Conservation (phyloP, 2,797 vertebrate species). For the Limnodromus scolopaceus region DNA sequence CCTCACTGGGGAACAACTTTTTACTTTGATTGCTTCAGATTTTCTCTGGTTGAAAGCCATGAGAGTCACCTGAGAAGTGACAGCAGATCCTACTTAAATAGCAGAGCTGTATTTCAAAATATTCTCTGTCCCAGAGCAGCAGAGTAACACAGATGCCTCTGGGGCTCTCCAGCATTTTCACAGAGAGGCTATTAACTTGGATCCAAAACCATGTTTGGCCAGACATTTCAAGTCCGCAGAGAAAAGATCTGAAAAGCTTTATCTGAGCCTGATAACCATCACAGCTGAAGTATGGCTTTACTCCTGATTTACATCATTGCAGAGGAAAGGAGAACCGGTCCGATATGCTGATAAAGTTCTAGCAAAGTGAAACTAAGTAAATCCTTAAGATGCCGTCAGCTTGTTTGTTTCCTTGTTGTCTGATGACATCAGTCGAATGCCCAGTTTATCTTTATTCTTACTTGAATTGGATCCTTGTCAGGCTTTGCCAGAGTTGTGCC, state of each 20-base stretch:
- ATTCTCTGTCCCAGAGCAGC: background rate
- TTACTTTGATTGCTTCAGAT: background rate
- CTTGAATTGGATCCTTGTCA: slow-evolving; percentile 22
- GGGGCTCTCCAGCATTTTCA: slow-evolving; percentile 46
- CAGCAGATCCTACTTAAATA: background rate
- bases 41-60: background rate
- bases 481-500: slow-evolving; percentile 45
- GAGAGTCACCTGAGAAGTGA: background rate
- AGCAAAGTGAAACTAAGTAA: slow-evolving; percentile 35
- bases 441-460: slow-evolving; percentile 2
- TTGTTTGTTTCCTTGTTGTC: slow-evolving; percentile 44
- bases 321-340: background rate
- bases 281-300: background rate
- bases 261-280: slow-evolving; percentile 56
- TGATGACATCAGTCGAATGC: background rate
- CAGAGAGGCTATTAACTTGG: slow-evolving; percentile 58
- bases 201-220: slow-evolving; percentile 52
- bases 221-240: slow-evolving; percentile 39
- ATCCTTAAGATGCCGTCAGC: background rate
- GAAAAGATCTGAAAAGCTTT: slow-evolving; percentile 58
- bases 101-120: slow-evolving; percentile 2
- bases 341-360: background rate
- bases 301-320: slow-evolving; percentile 41
- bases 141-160: slow-evolving; percentile 20
- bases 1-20: accelerated